A percentile compares a stretch with the other conserved stretches of the same genome.
Evolutionary conservation across 2,797 vertebrate species (phyloP).

Genomic region (Linurgus olivaceus): DNA sequence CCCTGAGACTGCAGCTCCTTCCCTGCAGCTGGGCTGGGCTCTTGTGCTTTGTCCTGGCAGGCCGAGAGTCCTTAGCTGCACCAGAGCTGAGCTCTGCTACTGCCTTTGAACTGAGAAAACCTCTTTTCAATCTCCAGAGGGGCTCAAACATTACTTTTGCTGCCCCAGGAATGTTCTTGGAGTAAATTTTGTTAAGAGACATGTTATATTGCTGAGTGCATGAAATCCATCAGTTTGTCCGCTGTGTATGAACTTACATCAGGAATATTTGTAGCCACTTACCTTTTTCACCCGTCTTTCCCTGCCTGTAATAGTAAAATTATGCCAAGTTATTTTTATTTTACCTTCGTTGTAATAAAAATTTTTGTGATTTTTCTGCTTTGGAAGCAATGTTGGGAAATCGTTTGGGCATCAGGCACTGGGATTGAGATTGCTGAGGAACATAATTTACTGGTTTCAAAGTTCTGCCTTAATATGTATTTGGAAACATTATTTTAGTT

Average conservation of each 20-base stretch:
- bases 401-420: neutral
- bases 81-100: neutral
- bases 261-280: neutral
- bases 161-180: neutral
- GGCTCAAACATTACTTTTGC: neutral
- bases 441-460: neutral
- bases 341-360: neutral
- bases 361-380: neutral
- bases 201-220: neutral
- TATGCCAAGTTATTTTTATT: neutral
- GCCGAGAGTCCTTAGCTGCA: neutral
- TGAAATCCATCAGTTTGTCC: neutral
- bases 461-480: neutral
- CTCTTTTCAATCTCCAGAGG: neutral
- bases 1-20: neutral
- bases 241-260: neutral
- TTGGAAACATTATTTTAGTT: neutral
- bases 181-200: neutral
- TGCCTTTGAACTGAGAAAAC: neutral
- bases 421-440: neutral
- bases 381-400: neutral
- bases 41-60: neutral
- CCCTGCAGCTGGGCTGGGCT: neutral
- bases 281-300: neutral
- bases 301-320: neutral